Evolutionary conservation across 2,888 invertebrate species (phyloP).

Genomic region (Ormyrus pomaceus): DNA sequence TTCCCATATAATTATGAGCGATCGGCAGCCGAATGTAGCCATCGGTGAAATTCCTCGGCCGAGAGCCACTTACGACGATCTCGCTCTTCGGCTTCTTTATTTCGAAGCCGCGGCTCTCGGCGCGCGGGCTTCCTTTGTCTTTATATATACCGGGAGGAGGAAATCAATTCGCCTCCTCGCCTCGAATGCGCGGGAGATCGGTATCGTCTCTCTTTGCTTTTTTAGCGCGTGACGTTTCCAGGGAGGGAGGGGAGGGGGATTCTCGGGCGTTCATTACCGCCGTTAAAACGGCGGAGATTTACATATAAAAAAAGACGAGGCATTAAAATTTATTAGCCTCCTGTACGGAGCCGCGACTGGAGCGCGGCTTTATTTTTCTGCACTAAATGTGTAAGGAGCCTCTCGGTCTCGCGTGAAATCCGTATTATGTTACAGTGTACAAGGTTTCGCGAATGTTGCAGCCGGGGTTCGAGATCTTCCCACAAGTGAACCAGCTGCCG

Average conservation of each 20-base stretch:
- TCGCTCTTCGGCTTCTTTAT: neutral
- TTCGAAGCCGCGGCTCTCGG: neutral
- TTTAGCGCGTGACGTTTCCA: too few relatives aligned
- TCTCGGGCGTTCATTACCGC: too few relatives aligned
- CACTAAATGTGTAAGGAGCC: neutral
- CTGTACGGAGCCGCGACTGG: neutral
- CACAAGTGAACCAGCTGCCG: slow-evolving; percentile 61
- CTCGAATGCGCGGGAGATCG: neutral
- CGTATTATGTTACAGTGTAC: slow-evolving; percentile 33
- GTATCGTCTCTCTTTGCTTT: neutral
- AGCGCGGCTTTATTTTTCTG: neutral
- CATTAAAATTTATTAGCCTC: slow-evolving; percentile 19
- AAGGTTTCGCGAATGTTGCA: slow-evolving; percentile 23
- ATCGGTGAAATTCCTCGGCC: slow-evolving; percentile 48
- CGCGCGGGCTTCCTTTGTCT: neutral
- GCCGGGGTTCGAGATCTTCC: slow-evolving; percentile 52
- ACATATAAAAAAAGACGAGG: neutral
- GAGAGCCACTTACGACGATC: slow-evolving; percentile 35
- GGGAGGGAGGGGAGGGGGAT: too few relatives aligned
- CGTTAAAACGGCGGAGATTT: neutral
- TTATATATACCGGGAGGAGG: too few relatives aligned
- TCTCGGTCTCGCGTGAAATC: slow-evolving; percentile 5
- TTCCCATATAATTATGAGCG: slow-evolving; percentile 54
- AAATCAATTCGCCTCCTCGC: neutral
- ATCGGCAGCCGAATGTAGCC: slow-evolving; percentile 52